phyloP scores from a whole-genome alignment of 2,888 invertebrate genomes.

The Polyploca ridens region DNA sequence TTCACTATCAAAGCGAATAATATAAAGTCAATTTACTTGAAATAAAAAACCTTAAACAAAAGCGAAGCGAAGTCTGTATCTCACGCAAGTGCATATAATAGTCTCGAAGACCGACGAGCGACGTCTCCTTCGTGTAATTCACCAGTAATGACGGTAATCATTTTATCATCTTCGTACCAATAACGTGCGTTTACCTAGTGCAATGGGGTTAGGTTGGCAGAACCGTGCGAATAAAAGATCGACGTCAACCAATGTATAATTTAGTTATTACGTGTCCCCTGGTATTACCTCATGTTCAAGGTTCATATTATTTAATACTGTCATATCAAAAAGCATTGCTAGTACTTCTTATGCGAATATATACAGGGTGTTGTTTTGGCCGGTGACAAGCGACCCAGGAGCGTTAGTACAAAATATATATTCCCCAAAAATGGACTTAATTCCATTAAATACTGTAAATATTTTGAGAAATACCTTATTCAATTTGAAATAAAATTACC shows the following conservation, averaged over 20 bases:
- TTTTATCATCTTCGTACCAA: conserved; percentile 78
- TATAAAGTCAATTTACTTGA: conserved; percentile 19
- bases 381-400: too few species aligned
- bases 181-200: conserved; percentile 61
- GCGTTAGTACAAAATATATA: too few species aligned
- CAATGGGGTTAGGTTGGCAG: conserved; percentile 46
- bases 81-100: conserved; percentile 67
- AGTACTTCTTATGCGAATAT: neutral
- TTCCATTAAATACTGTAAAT: too few species aligned
- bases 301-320: neutral
- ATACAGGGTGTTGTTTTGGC: too few species aligned
- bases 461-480: too few species aligned
- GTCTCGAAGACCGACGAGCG: conserved; percentile 45
- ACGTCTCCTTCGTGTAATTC: conserved; percentile 67
- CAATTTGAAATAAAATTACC: too few species aligned
- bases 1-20: neutral
- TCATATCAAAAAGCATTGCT: neutral
- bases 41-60: conserved; percentile 36
- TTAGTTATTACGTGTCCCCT: conserved; percentile 48
- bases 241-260: conserved; percentile 51
- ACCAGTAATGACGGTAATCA: conserved; percentile 78
- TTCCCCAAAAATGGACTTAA: too few species aligned
- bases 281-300: neutral
- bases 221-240: conserved; percentile 66
- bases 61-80: conserved; percentile 48